Percentiles rank a stretch among this genome's conserved stretches.
phyloP scores from a whole-genome alignment of 2,888 invertebrate genomes.

The Drosophila mayaguana region DNA sequence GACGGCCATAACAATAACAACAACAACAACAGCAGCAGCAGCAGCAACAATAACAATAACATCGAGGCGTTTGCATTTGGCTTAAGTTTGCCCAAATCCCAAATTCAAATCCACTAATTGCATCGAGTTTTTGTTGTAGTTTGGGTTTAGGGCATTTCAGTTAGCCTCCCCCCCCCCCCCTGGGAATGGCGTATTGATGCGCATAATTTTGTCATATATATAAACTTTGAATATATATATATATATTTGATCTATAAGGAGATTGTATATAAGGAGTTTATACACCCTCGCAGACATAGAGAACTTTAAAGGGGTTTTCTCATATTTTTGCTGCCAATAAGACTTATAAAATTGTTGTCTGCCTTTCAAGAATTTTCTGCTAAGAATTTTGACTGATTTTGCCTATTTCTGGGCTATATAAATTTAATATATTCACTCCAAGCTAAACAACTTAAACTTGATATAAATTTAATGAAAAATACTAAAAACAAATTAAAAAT shows the following conservation, averaged over 20 bases:
- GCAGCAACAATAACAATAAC: conserved; percentile 38
- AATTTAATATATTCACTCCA: not conserved
- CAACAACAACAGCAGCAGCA: conserved; percentile 42
- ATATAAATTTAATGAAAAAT: not conserved
- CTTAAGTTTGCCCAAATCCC: conserved; percentile 51
- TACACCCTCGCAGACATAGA: not conserved
- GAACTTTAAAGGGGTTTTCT: not conserved
- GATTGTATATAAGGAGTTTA: not conserved
- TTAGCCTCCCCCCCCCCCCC: not conserved
- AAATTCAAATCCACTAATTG: conserved; percentile 79
- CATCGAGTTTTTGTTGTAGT: conserved; percentile 62
- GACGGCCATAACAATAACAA: conserved; percentile 61
- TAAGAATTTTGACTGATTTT: too few relatives aligned
- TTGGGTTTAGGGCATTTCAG: conserved; percentile 37
- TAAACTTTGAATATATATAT: not conserved
- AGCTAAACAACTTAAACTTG: not conserved
- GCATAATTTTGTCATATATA: conserved; percentile 49
- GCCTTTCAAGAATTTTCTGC: too few relatives aligned
- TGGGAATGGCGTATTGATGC: conserved; percentile 61
- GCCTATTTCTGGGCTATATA: too few relatives aligned
- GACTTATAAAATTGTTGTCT: too few relatives aligned
- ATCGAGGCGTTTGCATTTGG: conserved; percentile 46
- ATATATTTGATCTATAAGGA: not conserved
- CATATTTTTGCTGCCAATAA: too few relatives aligned
- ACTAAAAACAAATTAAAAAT: not conserved